These are phyloP conservation scores for Sebastiscus tertius DNA, from an alignment of 2,797 vertebrate genomes.

Conservation along the genomic window DNA sequence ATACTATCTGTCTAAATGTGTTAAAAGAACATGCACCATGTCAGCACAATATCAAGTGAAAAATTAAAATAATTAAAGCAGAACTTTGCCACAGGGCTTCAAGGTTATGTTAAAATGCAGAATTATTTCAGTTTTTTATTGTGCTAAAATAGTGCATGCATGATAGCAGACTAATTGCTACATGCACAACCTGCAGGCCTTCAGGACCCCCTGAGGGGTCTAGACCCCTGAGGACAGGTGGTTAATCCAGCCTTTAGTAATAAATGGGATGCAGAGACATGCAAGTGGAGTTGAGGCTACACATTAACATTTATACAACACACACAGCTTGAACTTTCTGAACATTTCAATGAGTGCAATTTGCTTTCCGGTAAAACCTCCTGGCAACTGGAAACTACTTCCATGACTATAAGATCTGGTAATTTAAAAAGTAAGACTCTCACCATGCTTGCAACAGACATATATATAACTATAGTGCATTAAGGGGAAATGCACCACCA, in stretches of 20 bases:
- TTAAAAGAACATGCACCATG: not conserved
- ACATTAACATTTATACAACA: not conserved
- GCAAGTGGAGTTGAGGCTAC: not conserved
- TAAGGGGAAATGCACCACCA: too few relatives aligned
- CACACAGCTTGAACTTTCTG: conserved; percentile 12
- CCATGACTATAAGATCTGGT: not conserved
- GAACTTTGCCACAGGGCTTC: not conserved
- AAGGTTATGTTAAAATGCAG: not conserved
- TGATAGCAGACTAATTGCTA: not conserved
- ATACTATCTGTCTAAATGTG: not conserved
- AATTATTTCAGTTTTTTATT: not conserved
- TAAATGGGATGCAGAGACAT: not conserved
- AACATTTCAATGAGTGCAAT: not conserved
- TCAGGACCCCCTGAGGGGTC: not conserved
- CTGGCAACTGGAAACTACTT: not conserved
- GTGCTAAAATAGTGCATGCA: not conserved
- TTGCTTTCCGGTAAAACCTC: not conserved
- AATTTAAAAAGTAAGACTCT: not conserved
- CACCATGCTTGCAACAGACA: too few relatives aligned
- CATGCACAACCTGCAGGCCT: not conserved
- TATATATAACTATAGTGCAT: too few relatives aligned
- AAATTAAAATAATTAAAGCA: not conserved
- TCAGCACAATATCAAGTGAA: not conserved
- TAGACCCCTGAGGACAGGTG: not conserved
- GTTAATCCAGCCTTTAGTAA: not conserved